Evolutionary conservation across 2,888 invertebrate genomes (phyloP).

Genomic region (Lobophora halterata): DNA sequence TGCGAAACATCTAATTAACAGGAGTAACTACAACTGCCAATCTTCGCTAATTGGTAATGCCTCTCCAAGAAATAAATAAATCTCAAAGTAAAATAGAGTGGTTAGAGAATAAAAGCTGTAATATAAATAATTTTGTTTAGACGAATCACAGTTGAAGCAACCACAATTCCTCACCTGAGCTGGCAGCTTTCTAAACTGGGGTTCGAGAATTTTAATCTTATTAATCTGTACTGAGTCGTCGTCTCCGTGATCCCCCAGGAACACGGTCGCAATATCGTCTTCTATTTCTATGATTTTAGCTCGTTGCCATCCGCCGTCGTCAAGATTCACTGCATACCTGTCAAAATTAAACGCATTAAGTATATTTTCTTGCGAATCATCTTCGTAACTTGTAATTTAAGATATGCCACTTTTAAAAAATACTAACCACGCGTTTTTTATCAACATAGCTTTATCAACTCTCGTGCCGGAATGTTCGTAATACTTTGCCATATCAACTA

Average conservation of each 20-base stretch:
- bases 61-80: too few species aligned
- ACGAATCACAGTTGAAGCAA: too few species aligned
- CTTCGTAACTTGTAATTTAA: too few species aligned
- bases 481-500: conserved; percentile 74
- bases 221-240: conserved; percentile 78
- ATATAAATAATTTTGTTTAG: too few species aligned
- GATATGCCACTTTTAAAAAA: not conserved
- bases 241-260: conserved; percentile 89
- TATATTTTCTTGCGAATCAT: not conserved
- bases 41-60: too few species aligned
- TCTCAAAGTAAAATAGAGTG: too few species aligned
- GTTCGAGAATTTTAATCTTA: conserved; percentile 81
- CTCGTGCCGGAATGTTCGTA: conserved; percentile 63
- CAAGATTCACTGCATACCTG: conserved; percentile 71
- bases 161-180: conserved; percentile 81
- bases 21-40: too few species aligned
- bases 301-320: conserved; percentile 75
- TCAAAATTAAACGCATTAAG: conserved; percentile 2
- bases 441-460: conserved; percentile 67
- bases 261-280: conserved; percentile 77
- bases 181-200: conserved; percentile 83
- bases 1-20: too few species aligned
- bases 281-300: conserved; percentile 80
- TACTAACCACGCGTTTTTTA: conserved; percentile 68
- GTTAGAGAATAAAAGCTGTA: too few species aligned